Evolutionary conservation across 2,113 vertebrate species (phyloP), one percentile per base, ranked within the genome.

Genomic region (Isichthys henryi): DNA sequence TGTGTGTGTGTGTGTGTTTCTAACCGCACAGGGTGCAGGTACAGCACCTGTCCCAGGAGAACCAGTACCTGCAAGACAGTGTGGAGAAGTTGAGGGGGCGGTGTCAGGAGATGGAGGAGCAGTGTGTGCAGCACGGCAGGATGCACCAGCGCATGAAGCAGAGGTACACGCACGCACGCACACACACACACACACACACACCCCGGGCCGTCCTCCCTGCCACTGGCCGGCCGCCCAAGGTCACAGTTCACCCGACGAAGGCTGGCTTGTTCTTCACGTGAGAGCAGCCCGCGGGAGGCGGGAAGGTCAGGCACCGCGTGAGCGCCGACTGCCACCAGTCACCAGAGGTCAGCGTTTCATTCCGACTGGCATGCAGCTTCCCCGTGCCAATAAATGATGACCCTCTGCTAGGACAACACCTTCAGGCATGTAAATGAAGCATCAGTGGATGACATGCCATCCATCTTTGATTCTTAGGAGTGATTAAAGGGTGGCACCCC

Each of bases 71-170:
- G 11, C 93, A 93, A 91, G 95, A 96, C 90, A 96, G 94, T 15
- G 93, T 97, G 90, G 95, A 95, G 92, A 97, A 96, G 92, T 93
- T 97, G 93, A 95, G 95, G 95, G 95, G 94, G 91, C 95, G 96
- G 89, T 97, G 97, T 93, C 92, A 93, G 23, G 95, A 97, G 92
- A 94, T 98, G 96, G 97, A 98, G 92, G 95, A 97, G 48, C 97
- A 98, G 87, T 99, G 98, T 92, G 94, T 98, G 91, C 97, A 98
- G 88, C 98, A 99, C 43, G 98, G 98, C 52, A 95, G 91, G 92
- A 95, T 98, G 89, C 98, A 98, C 91, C 97, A 97, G 91, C 95
- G 95, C 91, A 98, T 99, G 98, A 99, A 97, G 93, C 95, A 95
- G 87, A 97, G 97, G 98, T 99, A 85, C 86, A 58, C 70, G 58